These are phyloP conservation scores for Sternotherus odoratus DNA, from an alignment of 2,797 vertebrate species.

Conservation along the genomic window DNA sequence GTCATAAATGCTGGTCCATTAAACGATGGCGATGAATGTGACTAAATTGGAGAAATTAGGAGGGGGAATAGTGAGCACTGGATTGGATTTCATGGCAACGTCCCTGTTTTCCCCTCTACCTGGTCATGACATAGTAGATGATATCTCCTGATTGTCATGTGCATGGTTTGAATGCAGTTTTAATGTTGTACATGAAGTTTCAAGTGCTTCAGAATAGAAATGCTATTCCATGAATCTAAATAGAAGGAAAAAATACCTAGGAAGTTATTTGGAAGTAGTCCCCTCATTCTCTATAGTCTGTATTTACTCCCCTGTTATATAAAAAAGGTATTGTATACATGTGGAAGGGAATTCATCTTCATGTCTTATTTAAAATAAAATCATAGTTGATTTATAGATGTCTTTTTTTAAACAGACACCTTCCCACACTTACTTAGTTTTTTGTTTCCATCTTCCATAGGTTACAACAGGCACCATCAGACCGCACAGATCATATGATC, in stretches of 20 bases:
- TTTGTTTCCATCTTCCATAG: too few relatives aligned
- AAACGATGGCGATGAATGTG: not conserved
- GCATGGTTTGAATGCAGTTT: not conserved
- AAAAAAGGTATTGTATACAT: not conserved
- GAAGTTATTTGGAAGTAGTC: not conserved
- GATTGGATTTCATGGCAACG: too few relatives aligned
- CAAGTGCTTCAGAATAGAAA: not conserved
- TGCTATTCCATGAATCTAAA: not conserved
- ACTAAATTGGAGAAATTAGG: not conserved
- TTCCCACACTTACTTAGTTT: not conserved
- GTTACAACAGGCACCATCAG: too few relatives aligned
- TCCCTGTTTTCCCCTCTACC: not conserved
- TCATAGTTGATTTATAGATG: not conserved
- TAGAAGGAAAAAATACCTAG: not conserved
- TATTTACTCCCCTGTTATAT: not conserved
- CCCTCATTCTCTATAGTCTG: not conserved
- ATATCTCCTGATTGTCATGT: not conserved
- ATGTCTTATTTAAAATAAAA: not conserved
- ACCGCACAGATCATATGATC: too few relatives aligned
- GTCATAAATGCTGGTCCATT: not conserved
- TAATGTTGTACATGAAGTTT: not conserved
- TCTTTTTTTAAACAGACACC: not conserved
- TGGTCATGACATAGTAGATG: not conserved
- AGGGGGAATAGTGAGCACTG: not conserved
- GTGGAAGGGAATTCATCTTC: not conserved